Base-by-base conservation (phyloP, 2,113 vertebrate species). In the Engystomops pustulosus region DNA sequence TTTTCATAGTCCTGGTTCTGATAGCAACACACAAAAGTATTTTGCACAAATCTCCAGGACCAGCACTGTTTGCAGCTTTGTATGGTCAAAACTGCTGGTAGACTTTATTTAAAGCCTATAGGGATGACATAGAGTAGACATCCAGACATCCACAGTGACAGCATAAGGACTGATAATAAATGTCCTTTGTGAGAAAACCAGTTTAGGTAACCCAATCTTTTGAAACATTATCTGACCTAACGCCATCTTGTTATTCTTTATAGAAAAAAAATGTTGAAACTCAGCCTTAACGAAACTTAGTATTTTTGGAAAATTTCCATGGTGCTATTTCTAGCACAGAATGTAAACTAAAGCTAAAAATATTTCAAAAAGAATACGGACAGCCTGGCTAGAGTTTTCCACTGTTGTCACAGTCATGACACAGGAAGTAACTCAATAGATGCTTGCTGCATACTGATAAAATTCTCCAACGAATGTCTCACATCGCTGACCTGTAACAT, bases 321-420 rank as follows among this genome's bases (percentile, higher is more conserved):
- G 17, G 15, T 45, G 12, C n/a, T 74, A 74, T 74, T 47, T 74
- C 15, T 74, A 27, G 41, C 17, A 8, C 23, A 45, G 15, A 74
- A 74, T 25, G 44, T 47, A 30, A 44, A 47, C 70, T 74, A 49
- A 74, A 74, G 41, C 12, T 74, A 74, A 45, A 74, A 49, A 47
- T 49, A 74, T 30, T 74, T 10, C 4, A 2, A 30, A 9, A 47
- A 72, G 68, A 71, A 9, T n/a, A 47, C 9, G 1, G 7, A 18
- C 25, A 0, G 11, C 44, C 27, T 4, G 18, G 36, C 0, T 27
- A 30, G 25, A 62, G 60, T 18, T 34, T 32, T 36, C 62, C 62
- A 67, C 62, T 67, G 15, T 67, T 67, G 62, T 67, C 62, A 67
- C 62, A 67, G 3, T 36, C 62, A 2, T 32, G 30, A 36, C 32